These are phyloP conservation scores for Cheilosia scutellata DNA, from an alignment of 2,888 invertebrate genomes.

Conservation along the genomic window DNA sequence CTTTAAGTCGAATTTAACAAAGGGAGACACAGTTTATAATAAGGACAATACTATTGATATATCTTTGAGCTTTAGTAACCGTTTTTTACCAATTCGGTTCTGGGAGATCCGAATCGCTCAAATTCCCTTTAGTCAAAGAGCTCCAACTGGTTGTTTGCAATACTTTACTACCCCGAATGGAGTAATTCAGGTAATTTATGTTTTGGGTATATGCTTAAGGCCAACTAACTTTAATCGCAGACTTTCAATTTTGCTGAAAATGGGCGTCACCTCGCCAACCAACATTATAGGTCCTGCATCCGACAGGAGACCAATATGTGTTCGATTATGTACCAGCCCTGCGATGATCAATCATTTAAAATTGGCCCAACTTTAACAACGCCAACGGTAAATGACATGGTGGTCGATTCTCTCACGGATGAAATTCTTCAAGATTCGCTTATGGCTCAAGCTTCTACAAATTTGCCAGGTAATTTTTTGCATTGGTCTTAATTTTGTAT, in stretches of 20 bases:
- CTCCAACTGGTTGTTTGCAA: slow-evolving; percentile 91
- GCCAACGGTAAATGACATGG: slow-evolving; percentile 4
- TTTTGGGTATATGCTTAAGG: not conserved
- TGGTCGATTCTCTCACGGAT: not conserved
- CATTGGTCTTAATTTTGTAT: not conserved
- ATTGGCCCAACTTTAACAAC: slow-evolving; percentile 85
- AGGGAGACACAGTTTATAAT: slow-evolving; percentile 47
- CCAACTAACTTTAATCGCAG: slow-evolving; percentile 80
- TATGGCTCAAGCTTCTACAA: slow-evolving; percentile 10
- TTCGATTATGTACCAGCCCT: slow-evolving; percentile 90
- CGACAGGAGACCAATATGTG: slow-evolving; percentile 89
- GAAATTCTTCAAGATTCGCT: slow-evolving; percentile 9
- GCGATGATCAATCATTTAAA: slow-evolving; percentile 90
- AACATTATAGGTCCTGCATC: slow-evolving; percentile 91
- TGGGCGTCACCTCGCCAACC: slow-evolving; percentile 91
- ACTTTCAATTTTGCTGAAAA: slow-evolving; percentile 93
- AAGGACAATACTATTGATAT: slow-evolving; percentile 80
- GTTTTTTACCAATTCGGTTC: slow-evolving; percentile 88
- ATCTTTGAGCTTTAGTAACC: slow-evolving; percentile 86
- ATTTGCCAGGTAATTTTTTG: slow-evolving; percentile 12
- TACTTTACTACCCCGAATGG: slow-evolving; percentile 88
- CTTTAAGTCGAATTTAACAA: slow-evolving; percentile 71
- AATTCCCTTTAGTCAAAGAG: slow-evolving; percentile 90
- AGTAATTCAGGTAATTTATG: slow-evolving; percentile 80
- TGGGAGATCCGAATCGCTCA: slow-evolving; percentile 92